Evolutionary conservation across 2,113 vertebrate genomes (phyloP).

Genomic region (Sorex araneus): DNA sequence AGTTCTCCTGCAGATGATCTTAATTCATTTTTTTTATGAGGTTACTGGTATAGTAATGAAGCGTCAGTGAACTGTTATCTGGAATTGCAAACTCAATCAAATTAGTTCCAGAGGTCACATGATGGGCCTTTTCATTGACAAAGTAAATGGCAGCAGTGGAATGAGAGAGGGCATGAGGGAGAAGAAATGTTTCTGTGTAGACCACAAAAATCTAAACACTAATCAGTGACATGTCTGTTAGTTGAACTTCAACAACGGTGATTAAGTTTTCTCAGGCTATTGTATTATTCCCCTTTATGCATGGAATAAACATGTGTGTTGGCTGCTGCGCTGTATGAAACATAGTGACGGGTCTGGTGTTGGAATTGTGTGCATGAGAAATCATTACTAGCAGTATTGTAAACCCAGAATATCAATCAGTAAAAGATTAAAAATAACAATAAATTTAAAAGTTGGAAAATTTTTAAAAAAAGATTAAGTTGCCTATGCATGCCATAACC

Average conservation of each 20-base stretch:
- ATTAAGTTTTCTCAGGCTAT: background rate
- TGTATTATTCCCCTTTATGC: background rate
- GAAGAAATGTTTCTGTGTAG: background rate
- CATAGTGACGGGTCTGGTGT: no score
- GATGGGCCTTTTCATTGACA: conserved; percentile 15
- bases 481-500: no score
- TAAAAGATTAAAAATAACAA: no score
- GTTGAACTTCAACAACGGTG: background rate
- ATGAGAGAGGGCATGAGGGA: background rate
- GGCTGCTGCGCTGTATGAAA: background rate
- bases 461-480: no score
- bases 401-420: no score
- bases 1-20: conserved; percentile 71
- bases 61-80: conserved; percentile 54
- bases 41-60: conserved; percentile 71
- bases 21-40: conserved; percentile 74
- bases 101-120: conserved; percentile 66
- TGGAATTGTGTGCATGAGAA: no score
- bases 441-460: no score
- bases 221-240: background rate
- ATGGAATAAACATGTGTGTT: rapidly evolving
- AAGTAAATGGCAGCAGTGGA: background rate
- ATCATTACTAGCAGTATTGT: no score
- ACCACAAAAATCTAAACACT: background rate
- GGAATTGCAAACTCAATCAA: conserved; percentile 65